A percentile compares a stretch with the other conserved stretches of the same genome.
Evolutionary conservation across 2,888 invertebrate genomes (phyloP).

Genomic region (Lymantria monacha): DNA sequence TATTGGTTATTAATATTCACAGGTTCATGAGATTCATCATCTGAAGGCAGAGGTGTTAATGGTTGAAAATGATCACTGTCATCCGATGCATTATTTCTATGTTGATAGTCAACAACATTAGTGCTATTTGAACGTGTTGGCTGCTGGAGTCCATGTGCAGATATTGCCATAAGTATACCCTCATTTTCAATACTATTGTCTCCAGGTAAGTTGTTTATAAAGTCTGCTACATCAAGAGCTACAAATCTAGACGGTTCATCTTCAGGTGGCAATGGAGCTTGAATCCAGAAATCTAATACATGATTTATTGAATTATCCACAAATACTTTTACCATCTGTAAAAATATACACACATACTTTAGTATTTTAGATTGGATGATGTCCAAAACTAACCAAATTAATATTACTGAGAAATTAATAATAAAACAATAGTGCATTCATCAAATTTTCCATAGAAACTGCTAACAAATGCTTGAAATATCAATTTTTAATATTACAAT

Average conservation of each 20-base stretch:
- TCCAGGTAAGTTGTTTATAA: slow-evolving; percentile 78
- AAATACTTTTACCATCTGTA: slow-evolving; percentile 83
- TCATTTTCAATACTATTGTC: slow-evolving; percentile 85
- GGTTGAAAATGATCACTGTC: slow-evolving; percentile 1
- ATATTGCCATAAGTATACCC: slow-evolving; percentile 88
- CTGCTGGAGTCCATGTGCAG: slow-evolving; percentile 85
- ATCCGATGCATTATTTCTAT: neutral
- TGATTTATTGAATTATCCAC: slow-evolving; percentile 87
- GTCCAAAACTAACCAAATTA: no score
- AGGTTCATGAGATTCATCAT: slow-evolving; percentile 40
- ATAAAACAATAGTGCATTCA: no score
- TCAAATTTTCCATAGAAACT: no score
- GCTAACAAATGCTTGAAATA: no score
- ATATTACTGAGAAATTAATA: no score
- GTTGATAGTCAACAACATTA: neutral
- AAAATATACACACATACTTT: slow-evolving; percentile 13
- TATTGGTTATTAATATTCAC: slow-evolving; percentile 26
- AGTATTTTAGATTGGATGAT: no score
- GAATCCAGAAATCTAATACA: slow-evolving; percentile 84
- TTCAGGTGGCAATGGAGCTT: slow-evolving; percentile 66
- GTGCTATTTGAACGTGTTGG: slow-evolving; percentile 46
- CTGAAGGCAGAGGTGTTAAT: slow-evolving; percentile 41
- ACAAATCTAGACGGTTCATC: slow-evolving; percentile 57
- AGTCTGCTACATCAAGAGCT: slow-evolving; percentile 74
- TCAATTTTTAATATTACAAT: no score